Evolutionary conservation across 2,113 vertebrate genomes (phyloP), one percentile per base, ranked within the genome.

Genomic region (Elaphurus davidianus): DNA sequence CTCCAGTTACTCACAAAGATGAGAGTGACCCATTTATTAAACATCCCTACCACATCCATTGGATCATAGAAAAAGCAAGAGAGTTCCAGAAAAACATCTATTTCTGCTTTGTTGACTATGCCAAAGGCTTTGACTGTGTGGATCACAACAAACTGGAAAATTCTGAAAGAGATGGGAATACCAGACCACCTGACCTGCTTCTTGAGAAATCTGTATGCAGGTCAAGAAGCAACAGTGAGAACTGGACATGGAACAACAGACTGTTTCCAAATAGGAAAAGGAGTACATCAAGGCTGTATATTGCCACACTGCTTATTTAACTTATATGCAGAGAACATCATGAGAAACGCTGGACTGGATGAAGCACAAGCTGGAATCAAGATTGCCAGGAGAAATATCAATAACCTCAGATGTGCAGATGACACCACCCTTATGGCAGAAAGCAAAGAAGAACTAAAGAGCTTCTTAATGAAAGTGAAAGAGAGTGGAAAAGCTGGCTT

Each of bases 11-110:
- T 79, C 16, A 62, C 6, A 91, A 87, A 83, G 95, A 12, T 91
- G 27, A 93, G 28, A 82, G 11, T 84, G 21, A 94, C 12, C 14
- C 67, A 96, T 90, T 84, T 90, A 84, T 64, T 64, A 79, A 79
- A 10, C 0, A 36, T 13, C 21, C 55, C 2, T 0, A n/a, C 62
- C 33, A 67, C 7, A 67, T 67, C 16, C 62, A 64, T 17, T 16
- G 62, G 33, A 17, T 64, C 15, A 64, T 64, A n/a, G 60, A 64
- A 33, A n/a, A 64, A n/a, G 60, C 7, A 64, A 33, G 14, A 64
- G 14, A 64, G 60, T 64, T 64, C 60, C 60, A 64, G 60, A 33
- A 64, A 64, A 33, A 16, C 15, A 33, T 33, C 60, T 64, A 33
- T 64, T 64, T 33, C 14, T 33, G 8, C 30, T 64, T 64, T 64